A percentile compares a stretch with the other conserved stretches of the same genome.
phyloP scores from a whole-genome alignment of 2,797 vertebrate species.

The Eospalax fontanierii region DNA sequence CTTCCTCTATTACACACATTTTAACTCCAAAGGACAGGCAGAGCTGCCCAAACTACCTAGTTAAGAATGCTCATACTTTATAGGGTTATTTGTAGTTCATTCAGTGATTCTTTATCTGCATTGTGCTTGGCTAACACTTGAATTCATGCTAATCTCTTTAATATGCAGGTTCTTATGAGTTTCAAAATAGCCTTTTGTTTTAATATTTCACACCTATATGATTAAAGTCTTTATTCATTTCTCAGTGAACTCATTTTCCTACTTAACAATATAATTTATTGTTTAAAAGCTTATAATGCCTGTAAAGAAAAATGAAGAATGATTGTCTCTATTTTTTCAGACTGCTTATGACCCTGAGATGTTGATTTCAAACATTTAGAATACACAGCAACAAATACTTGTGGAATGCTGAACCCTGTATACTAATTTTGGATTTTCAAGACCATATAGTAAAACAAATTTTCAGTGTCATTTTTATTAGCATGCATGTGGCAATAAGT shows the following conservation, averaged over 20 bases:
- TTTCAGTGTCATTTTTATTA: slow-evolving; percentile 59
- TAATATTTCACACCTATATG: neutral
- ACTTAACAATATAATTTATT: slow-evolving; percentile 22
- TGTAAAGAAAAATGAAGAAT: neutral
- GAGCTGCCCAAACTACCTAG: neutral
- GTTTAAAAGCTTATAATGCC: neutral
- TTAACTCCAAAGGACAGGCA: neutral
- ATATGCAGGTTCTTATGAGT: neutral
- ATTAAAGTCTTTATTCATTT: slow-evolving; percentile 28
- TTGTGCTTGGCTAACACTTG: neutral
- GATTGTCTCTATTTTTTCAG: neutral
- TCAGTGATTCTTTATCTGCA: neutral
- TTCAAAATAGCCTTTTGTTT: neutral
- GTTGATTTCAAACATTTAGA: neutral
- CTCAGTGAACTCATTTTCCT: slow-evolving; percentile 9
- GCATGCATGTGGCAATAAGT: slow-evolving; percentile 19
- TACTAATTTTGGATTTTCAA: slow-evolving; percentile 43
- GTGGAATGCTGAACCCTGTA: neutral
- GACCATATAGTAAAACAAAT: slow-evolving; percentile 52
- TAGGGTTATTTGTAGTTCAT: neutral
- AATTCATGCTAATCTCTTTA: neutral
- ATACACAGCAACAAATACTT: neutral
- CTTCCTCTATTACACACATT: neutral
- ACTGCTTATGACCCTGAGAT: neutral
- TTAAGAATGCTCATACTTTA: neutral